Percentiles rank a stretch among this genome's conserved stretches.
Evolutionary conservation across 2,888 invertebrate genomes (phyloP).

Genomic region (Meteorus cinctellus): DNA sequence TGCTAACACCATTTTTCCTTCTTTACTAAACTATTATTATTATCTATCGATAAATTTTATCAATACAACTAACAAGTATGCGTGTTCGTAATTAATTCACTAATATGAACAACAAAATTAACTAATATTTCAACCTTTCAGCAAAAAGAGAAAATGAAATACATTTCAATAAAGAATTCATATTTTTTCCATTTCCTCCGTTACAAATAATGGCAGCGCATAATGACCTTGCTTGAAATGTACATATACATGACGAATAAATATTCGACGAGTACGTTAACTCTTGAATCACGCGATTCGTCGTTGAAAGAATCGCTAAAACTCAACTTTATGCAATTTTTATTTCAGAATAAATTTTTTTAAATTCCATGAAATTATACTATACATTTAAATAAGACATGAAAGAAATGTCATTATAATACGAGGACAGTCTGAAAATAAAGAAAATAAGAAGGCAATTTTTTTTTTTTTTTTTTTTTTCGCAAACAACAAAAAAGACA

Average conservation of each 20-base stretch:
- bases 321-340: constrained; percentile 28
- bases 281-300: constrained; percentile 39
- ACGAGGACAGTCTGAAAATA: background rate
- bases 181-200: background rate
- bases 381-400: background rate
- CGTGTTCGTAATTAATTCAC: background rate
- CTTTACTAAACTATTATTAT: background rate
- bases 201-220: background rate
- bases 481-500: background rate
- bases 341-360: background rate
- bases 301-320: constrained; percentile 6
- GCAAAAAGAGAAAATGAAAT: background rate
- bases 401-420: background rate
- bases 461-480: constrained; percentile 3
- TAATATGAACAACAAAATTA: background rate
- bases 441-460: background rate
- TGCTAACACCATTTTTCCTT: too few relatives aligned
- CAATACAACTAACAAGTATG: background rate
- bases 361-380: background rate
- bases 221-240: constrained; percentile 38
- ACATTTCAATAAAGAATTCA: background rate
- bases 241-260: constrained; percentile 14
- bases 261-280: constrained; percentile 31
- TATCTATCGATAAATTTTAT: background rate
- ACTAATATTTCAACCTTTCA: background rate